phyloP scores from a whole-genome alignment of 2,113 vertebrate species.

The Ammodramus savannarum region DNA sequence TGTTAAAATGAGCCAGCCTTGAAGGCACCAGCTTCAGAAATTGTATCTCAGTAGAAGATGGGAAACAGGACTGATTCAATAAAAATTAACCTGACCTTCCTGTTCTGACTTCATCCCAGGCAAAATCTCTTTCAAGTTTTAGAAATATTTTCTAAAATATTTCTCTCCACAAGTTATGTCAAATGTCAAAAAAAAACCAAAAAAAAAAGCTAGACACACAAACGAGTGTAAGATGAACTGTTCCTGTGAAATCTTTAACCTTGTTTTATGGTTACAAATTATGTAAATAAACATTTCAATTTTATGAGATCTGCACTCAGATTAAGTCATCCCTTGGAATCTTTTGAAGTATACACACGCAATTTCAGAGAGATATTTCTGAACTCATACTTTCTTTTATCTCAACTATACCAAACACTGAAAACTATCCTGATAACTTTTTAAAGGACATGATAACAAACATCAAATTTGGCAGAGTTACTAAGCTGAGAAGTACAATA shows the following conservation, averaged over 20 bases:
- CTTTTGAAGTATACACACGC: background rate
- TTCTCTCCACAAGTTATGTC: background rate
- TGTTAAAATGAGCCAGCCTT: background rate
- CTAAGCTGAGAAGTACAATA: background rate
- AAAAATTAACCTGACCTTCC: constrained; percentile 20
- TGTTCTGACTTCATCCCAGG: background rate
- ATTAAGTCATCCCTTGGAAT: background rate
- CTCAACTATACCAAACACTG: background rate
- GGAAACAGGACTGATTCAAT: background rate
- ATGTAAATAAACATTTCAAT: background rate
- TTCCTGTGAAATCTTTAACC: background rate
- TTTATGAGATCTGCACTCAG: background rate
- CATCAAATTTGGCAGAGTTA: background rate
- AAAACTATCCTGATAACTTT: background rate
- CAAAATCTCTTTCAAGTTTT: constrained; percentile 36
- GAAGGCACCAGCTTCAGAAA: constrained; percentile 22
- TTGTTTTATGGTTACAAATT: background rate
- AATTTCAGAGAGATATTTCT: background rate
- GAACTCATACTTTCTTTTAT: background rate
- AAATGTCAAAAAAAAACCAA: background rate
- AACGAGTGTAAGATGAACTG: background rate
- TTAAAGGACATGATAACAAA: background rate
- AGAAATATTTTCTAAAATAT: background rate
- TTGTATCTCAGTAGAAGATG: background rate
- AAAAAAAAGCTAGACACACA: background rate